Base-by-base conservation (phyloP, 2,797 vertebrate genomes). In the Oceanodroma leucorhoa region DNA sequence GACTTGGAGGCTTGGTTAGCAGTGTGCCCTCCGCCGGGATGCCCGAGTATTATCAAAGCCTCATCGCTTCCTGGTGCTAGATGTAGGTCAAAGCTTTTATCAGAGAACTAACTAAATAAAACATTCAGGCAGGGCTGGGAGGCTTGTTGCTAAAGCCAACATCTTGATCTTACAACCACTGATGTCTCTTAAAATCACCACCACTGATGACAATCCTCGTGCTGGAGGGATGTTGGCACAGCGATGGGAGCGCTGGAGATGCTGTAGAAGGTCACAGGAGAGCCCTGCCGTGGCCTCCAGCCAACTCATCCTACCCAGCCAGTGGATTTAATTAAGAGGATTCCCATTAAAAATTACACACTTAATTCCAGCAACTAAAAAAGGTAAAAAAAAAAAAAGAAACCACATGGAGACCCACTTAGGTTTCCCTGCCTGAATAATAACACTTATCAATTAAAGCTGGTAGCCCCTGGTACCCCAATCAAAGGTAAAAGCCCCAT, bases 71-170 rank as follows among this genome's bases (percentile, higher is more conserved):
- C 95, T 67, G 73, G 70, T 73, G 93, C 88, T 80, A 64, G 93
- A 96, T 94, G 64, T 96, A 97, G 94, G 93, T 96, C 96, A 97
- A 94, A 94, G 91, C 95, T 97, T 93, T 96, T 96, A 96, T 92
- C 81, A 87, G 86, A 66, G 71, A 87, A 84, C 38, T 88, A 88
- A 90, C n/a, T 87, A 93, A 95, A 96, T 96, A 87, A 94, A 95
- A 89, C 83, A 93, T 80, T 36, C 88, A 75, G 90, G 53, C 83
- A 90, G 60, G 46, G 88, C 80, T 87, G 66, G 46, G 71, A 96
- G 90, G 78, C 81, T 91, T 0, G 0, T 29, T 73, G 87, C 77
- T 84, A 50, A 89, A 96, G 90, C 53, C 80, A 84, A n/a, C 57
- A 72, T 41, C 36, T 36, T 10, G 92, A 96, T 94, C 82, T 90